A percentile compares a stretch with the other conserved stretches of the same genome.
These are phyloP conservation scores for Sinodicranocentrus sp. DNA, from an alignment of 2,888 invertebrate genomes.

Conservation along the genomic window DNA sequence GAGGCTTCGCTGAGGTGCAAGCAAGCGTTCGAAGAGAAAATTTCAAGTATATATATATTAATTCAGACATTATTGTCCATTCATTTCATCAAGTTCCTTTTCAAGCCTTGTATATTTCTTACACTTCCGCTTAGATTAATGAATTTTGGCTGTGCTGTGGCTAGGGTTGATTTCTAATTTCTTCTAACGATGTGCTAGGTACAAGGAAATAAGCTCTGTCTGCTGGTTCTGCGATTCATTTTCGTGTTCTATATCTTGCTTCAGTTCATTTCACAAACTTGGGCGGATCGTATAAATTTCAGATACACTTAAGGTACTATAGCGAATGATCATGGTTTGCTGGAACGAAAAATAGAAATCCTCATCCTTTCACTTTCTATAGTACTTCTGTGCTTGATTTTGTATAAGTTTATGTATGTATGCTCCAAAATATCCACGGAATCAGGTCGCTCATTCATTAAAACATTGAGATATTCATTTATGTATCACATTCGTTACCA, in stretches of 20 bases:
- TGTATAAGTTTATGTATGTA: slow-evolving; percentile 18
- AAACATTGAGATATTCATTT: slow-evolving; percentile 22
- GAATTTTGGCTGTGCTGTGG: neutral
- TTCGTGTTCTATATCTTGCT: no score
- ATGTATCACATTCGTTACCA: no score
- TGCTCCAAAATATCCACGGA: slow-evolving; percentile 24
- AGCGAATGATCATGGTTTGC: neutral
- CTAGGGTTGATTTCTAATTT: neutral
- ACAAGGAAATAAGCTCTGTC: no score
- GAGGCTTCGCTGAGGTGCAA: no score
- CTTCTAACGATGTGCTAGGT: neutral
- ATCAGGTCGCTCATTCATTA: slow-evolving; percentile 49
- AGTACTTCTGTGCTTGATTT: neutral
- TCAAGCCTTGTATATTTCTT: neutral
- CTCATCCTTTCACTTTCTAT: slow-evolving; percentile 16
- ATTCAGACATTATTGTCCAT: neutral
- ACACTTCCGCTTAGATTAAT: slow-evolving; percentile 17
- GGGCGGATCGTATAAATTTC: slow-evolving; percentile 5
- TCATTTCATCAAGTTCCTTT: neutral
- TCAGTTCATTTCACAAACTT: neutral
- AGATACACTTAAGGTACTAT: neutral
- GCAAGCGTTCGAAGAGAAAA: no score
- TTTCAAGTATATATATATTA: no score
- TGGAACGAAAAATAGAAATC: slow-evolving; percentile 14
- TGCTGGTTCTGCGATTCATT: no score